Evolutionary conservation across 53 echinoderm and acorn worm genomes (phyloP), one percentile per base, ranked within the genome.

Genomic region (Apostichopus leukothele): DNA sequence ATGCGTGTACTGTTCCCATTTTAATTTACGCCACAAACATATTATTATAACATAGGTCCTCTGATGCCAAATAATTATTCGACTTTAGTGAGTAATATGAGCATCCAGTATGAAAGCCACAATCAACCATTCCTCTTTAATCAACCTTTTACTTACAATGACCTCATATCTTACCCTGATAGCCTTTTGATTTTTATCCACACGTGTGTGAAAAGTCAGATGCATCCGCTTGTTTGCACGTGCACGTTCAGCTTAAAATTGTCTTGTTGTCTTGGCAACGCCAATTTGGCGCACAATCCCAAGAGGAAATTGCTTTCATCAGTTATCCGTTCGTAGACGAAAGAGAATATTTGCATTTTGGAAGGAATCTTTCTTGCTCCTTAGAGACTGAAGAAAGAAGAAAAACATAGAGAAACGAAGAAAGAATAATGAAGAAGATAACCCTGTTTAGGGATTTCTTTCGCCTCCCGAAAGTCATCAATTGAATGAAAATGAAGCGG

Each of bases 281-380:
- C 67, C 66, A 86, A 86, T 86, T 86, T 68, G 86, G 66, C 66
- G 86, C 66, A 51, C 67, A 66, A 60, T 61, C 86, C 86, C 71
- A 86, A 86, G 86, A 86, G 86, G 86, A 86, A 86, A 86, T 86
- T 86, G 86, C 86, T 86, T 86, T 68, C 86, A 86, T 67, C 81
- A 81, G 81, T 59, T 55, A 81, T 81, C 55, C 81, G 81, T 81
- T 81, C 81, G 81, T 53, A 59, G 81, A 81, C 59, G 80, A 80
- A 53, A 53, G 55, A 81, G 81, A 81, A 81, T 81, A 81, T 81
- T 81, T 81, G 81, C 81, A 81, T 81, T 81, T 81, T 55, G 81
- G 81, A 81, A 71, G 18, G 71, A 16, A 59, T 55, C 59, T 81
- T 81, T 81, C 81, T 54, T 53, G 81, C 81, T 81, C 81, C 81